Evolutionary conservation across 2,888 invertebrate species (phyloP).

Genomic region (Mesodorylaimus sp.): DNA sequence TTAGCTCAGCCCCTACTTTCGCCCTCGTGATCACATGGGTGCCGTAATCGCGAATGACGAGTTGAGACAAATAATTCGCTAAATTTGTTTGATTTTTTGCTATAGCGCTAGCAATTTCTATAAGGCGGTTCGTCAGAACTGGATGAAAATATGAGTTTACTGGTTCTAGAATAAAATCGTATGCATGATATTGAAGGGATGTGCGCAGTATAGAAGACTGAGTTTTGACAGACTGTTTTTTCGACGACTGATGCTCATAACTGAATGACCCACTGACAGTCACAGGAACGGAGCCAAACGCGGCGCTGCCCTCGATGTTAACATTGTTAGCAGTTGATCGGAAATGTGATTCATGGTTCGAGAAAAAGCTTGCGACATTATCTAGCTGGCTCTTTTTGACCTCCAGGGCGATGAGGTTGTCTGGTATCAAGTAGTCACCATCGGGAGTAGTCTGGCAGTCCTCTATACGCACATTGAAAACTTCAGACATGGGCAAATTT

Average conservation of each 20-base stretch:
- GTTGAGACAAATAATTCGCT: background rate
- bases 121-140: background rate
- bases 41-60: slow-evolving; percentile 2
- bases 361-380: background rate
- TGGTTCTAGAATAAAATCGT: too few species aligned
- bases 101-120: background rate
- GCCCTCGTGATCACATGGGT: slow-evolving; percentile 1
- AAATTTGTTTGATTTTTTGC: background rate
- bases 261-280: too few species aligned
- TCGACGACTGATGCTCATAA: too few species aligned
- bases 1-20: background rate
- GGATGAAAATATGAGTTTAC: too few species aligned
- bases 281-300: too few species aligned
- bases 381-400: background rate
- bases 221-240: too few species aligned
- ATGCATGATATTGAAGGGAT: too few species aligned
- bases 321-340: background rate
- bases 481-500: slow-evolving; percentile 3
- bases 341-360: background rate
- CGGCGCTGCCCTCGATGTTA: background rate
- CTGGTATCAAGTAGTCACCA: background rate
- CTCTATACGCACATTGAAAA: background rate
- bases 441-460: background rate
- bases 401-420: background rate
- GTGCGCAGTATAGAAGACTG: too few species aligned